Evolutionary conservation across 2,888 invertebrate genomes (phyloP), one percentile per base, ranked within the genome.

Genomic region (Spicauda simplicius): DNA sequence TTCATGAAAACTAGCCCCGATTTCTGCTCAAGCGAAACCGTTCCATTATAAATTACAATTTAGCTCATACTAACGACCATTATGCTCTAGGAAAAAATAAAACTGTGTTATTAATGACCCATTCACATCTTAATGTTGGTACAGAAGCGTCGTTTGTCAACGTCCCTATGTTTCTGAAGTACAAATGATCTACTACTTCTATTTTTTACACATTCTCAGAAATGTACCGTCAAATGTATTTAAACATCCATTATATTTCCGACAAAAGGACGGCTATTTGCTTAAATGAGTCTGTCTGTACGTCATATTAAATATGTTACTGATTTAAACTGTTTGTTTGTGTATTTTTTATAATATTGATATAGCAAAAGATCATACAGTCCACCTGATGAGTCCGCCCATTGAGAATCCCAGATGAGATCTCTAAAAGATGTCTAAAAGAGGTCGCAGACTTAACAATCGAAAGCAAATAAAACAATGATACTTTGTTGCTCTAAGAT

Each of bases 61-160:
- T 58, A 7, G 41, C 57, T 20, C n/a, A 20, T 50, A 64, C 64
- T 64, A 64, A 58, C 57, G 64, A 64, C 57, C 56, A 37, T 56
- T 33, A 64, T 18, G 65, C 41, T 64, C 20, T 37, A 52, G 53
- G 53, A 53, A 65, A 61, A 65, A 65, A 64, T 54, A 65, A 65
- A 59, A 65, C 58, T 30, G 41, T 64, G 52, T 65, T 65, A 65
- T 65, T 59, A 65, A 65, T 65, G 59, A 45, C 58, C 18, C 53
- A 52, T 59, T 65, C 65, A 18, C 65, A 65, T 65, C 65, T 65
- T 65, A 65, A 65, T 65, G 65, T 54, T 59, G 18, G 65, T 53
- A 20, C 65, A 59, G 41, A 25, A 25, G 25, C 57, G 20, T 65
- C 65, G 58, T 65, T 65, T 65, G 65, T 65, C 65, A 65, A 59